Base-by-base conservation (phyloP, 64 coral and sea anemone genomes). In the Stylophora pistillata region DNA sequence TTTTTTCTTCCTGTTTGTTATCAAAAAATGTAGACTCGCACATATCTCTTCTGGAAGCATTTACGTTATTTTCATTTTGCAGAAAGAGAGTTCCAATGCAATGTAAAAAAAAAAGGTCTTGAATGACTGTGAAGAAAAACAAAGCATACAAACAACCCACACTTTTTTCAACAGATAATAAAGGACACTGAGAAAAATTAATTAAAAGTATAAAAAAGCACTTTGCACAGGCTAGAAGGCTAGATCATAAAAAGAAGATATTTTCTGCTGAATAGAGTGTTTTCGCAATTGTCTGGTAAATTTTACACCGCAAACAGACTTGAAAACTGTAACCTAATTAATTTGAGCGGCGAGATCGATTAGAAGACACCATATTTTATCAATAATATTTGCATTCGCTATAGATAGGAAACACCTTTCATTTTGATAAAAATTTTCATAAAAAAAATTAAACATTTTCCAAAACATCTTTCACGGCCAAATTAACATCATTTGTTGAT, bases 381-480 rank as follows among this genome's bases (percentile, higher is more conserved):
- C 26, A 68, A 68, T 68, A 11, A 21, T n/a, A 28, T 68, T 68
- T 68, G 23, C 64, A n/a, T 68, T 68, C 12, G 64, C 63, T 25
- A 68, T n/a, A 25, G 37, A 25, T 5, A 12, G 10, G 25, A 68
- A 68, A 68, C 64, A 28, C 64, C 13, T 68, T 25, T 68, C 64
- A 10, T 26, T 26, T 26, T 26, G n/a, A n/a, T 26, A 28, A 68
- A 25, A 25, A 68, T 26, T 25, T 68, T n/a, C 10, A 68, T 26
- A 11, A 11, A 21, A 21, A 68, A 68, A 68, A 16, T 16, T 13
- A 59, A 62, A 33, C 27, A 64, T 82, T 2, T 58, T 31, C 4
- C 16, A 57, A 64, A 65, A 65, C 78, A 82, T 64, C 78, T 64
- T 57, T 41, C 64, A 63, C 64, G 37, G 58, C 78, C 20, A 33